phyloP scores from a whole-genome alignment of 2,888 invertebrate genomes.

The Xanthia icteritia region DNA sequence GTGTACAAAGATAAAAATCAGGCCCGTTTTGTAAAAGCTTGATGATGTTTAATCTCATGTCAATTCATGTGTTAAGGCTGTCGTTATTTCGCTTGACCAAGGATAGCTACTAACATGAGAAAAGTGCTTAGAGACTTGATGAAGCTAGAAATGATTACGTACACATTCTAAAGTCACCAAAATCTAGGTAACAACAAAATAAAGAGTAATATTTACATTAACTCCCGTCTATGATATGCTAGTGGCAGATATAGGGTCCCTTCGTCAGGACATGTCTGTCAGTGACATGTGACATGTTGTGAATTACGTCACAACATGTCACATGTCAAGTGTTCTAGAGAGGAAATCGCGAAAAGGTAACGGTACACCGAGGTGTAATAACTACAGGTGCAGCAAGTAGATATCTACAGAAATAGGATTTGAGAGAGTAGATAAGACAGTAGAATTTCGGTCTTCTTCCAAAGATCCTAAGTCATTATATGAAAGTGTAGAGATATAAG shows the following conservation, averaged over 20 bases:
- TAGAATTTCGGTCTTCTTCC: no score
- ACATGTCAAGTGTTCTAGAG: constrained; percentile 22
- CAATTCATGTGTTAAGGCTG: neutral
- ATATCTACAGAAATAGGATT: no score
- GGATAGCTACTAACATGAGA: neutral
- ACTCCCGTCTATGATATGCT: constrained; percentile 31
- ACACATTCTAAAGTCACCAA: constrained; percentile 2
- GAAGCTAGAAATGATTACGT: neutral
- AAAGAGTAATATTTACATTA: constrained; percentile 38
- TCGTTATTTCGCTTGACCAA: neutral
- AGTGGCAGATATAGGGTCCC: constrained; percentile 48
- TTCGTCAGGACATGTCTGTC: constrained; percentile 49
- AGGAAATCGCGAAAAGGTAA: constrained; percentile 12
- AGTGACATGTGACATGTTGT: constrained; percentile 20
- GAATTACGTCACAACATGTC: no score
- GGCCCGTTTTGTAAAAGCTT: neutral
- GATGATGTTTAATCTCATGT: neutral
- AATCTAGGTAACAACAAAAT: constrained; percentile 12
- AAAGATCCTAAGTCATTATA: no score
- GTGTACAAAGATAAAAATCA: neutral
- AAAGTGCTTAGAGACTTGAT: neutral
- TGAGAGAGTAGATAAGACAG: no score
- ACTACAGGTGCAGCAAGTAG: neutral
- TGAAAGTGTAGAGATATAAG: no score
- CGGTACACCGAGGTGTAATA: constrained; percentile 14